These are phyloP conservation scores for Mesaphorura yosii DNA, from an alignment of 1,140 invertebrate genomes.

Conservation along the genomic window DNA sequence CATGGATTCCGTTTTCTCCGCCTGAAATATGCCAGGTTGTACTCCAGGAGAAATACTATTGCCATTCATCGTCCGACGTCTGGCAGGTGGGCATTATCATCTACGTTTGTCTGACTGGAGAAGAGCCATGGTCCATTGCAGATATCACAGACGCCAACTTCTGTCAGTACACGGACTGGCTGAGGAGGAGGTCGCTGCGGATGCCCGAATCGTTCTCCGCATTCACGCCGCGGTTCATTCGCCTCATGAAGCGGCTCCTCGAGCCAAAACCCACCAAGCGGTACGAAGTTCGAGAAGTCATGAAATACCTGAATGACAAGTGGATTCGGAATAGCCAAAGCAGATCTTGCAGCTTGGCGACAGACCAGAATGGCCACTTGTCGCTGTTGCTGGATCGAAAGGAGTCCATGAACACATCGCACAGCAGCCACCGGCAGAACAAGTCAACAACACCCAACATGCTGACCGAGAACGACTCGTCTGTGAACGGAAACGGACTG, in stretches of 20 bases:
- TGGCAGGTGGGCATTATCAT: slow-evolving; percentile 66
- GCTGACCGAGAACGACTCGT: too few species aligned
- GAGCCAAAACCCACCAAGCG: slow-evolving; percentile 62
- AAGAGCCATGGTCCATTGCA: slow-evolving; percentile 63
- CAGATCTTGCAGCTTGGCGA: too few species aligned
- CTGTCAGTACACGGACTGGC: slow-evolving; percentile 57
- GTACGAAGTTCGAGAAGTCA: slow-evolving; percentile 57
- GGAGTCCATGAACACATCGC: too few species aligned
- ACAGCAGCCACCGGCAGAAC: too few species aligned
- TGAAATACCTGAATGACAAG: slow-evolving; percentile 58
- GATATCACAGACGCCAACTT: slow-evolving; percentile 52
- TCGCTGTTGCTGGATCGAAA: too few species aligned
- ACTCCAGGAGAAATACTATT: slow-evolving; percentile 20
- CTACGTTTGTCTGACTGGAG: slow-evolving; percentile 59
- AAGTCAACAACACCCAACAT: too few species aligned
- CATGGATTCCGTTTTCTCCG: slow-evolving; percentile 56
- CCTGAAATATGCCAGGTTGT: slow-evolving; percentile 50
- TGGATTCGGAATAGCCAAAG: slow-evolving; percentile 51
- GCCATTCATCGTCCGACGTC: slow-evolving; percentile 47
- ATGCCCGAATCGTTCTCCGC: slow-evolving; percentile 50
- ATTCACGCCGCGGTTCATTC: slow-evolving; percentile 52
- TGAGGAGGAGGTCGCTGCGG: slow-evolving; percentile 56
- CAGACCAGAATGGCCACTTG: too few species aligned
- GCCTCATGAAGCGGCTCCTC: slow-evolving; percentile 58
- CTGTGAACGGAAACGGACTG: too few species aligned